Conservation (phyloP, 2,888 invertebrate species). For the Emmelina monodactyla region DNA sequence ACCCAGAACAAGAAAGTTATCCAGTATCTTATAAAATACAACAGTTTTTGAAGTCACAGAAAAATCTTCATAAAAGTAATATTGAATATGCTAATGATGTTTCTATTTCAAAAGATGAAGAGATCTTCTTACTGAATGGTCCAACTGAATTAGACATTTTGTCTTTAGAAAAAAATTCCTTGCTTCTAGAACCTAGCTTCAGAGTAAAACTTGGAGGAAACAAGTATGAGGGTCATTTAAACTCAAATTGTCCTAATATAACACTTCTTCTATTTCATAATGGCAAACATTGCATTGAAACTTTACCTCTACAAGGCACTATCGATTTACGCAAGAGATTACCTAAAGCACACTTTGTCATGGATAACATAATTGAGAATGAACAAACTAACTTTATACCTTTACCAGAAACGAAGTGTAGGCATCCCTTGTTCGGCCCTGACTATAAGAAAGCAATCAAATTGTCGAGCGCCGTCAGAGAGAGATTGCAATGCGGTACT, state of each 20-base stretch:
- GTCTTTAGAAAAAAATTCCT: too few species aligned
- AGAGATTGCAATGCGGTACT: conserved; percentile 20
- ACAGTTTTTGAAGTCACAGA: conserved; percentile 25
- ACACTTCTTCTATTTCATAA: conserved; percentile 19
- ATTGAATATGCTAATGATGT: conserved; percentile 13
- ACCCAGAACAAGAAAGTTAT: conserved; percentile 6
- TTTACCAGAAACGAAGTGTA: conserved; percentile 42
- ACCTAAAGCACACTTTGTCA: conserved; percentile 33
- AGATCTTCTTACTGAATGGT: conserved; percentile 38
- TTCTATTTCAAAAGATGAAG: conserved; percentile 30
- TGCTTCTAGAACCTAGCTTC: conserved; percentile 20
- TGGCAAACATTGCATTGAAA: conserved; percentile 20
- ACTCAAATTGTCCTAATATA: conserved; percentile 23
- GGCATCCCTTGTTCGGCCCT: conserved; percentile 46
- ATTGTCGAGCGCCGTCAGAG: conserved; percentile 24
- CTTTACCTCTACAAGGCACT: conserved; percentile 23
- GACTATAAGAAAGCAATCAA: conserved; percentile 39
- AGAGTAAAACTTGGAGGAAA: conserved; percentile 39
- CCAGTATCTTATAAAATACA: conserved; percentile 19
- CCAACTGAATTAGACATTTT: conserved; percentile 31
- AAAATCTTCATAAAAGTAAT: conserved; percentile 21
- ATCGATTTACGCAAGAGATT: conserved; percentile 34
- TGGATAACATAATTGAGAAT: conserved; percentile 25
- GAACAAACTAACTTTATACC: conserved; percentile 36
- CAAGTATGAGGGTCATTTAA: conserved; percentile 29